Evolutionary conservation across 1,140 invertebrate species (phyloP).

Genomic region (Sycobia sp.): DNA sequence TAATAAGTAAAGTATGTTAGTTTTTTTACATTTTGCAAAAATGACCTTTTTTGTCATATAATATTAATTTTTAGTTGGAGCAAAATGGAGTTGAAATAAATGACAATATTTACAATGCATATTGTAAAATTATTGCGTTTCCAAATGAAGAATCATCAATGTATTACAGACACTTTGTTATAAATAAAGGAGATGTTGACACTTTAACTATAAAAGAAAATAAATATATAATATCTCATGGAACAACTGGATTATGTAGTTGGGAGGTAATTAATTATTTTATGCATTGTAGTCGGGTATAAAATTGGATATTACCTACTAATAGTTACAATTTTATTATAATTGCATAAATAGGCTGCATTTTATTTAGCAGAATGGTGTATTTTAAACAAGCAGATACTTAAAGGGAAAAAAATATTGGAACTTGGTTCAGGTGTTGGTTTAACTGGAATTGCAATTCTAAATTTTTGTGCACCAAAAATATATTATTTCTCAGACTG

Average conservation of each 20-base stretch:
- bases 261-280: constrained; percentile 59
- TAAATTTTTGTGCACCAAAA: constrained; percentile 57
- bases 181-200: constrained; percentile 41
- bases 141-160: constrained; percentile 37
- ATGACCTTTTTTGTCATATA: too few species aligned
- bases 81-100: constrained; percentile 50
- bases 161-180: constrained; percentile 61
- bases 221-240: constrained; percentile 63
- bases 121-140: constrained; percentile 52
- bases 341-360: constrained; percentile 54
- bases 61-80: constrained; percentile 48
- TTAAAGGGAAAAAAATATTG: constrained; percentile 58
- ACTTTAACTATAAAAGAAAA: constrained; percentile 62
- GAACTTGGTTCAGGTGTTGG: constrained; percentile 68
- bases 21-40: neutral
- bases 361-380: constrained; percentile 64
- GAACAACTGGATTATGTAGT: constrained; percentile 65
- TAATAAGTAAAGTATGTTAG: constrained; percentile 48
- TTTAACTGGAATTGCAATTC: constrained; percentile 60
- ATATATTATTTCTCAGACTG: constrained; percentile 64
- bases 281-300: too few species aligned
- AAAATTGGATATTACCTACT: too few species aligned
- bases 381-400: constrained; percentile 49
- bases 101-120: constrained; percentile 57
- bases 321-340: neutral